Percentiles rank a stretch among this genome's conserved stretches.
Conservation (phyloP, 1,140 invertebrate genomes). For the Drosophila pectinifera region DNA sequence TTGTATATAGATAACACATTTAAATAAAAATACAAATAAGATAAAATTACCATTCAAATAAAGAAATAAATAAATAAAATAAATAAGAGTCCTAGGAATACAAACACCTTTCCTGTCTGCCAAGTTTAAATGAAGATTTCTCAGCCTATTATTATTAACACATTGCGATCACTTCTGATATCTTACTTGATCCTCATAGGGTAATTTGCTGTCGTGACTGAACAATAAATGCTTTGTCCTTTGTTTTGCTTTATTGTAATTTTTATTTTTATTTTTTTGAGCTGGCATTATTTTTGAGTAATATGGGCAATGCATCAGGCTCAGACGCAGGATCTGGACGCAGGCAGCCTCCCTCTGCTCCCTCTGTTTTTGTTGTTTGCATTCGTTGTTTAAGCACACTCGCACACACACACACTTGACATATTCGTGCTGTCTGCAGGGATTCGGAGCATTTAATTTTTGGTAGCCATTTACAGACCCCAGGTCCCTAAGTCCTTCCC, state of each 20-base stretch:
- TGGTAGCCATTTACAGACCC: conserved; percentile 58
- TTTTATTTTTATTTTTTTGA: conserved; percentile 7
- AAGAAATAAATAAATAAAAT: too few species aligned
- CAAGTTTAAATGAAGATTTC: neutral
- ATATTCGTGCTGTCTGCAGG: conserved; percentile 67
- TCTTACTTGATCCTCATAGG: neutral
- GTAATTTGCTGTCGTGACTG: conserved; percentile 1
- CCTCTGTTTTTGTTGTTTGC: conserved; percentile 44
- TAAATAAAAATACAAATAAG: too few species aligned
- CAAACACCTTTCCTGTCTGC: neutral
- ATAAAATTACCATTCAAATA: too few species aligned
- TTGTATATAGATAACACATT: too few species aligned
- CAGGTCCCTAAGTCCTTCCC: conserved; percentile 36
- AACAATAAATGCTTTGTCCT: neutral
- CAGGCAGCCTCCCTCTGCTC: conserved; percentile 6
- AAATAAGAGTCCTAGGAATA: too few species aligned
- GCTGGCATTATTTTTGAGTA: conserved; percentile 65
- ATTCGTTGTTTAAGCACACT: conserved; percentile 46
- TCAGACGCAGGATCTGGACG: conserved; percentile 52
- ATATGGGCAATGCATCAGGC: conserved; percentile 78
- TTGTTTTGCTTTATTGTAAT: conserved; percentile 42
- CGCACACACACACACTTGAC: conserved; percentile 48
- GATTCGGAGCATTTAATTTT: conserved; percentile 68
- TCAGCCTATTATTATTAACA: neutral
- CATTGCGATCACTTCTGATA: neutral